Evolutionary conservation across 2,113 vertebrate species (phyloP), one percentile per base, ranked within the genome.

Genomic region (Geothlypis trichas): DNA sequence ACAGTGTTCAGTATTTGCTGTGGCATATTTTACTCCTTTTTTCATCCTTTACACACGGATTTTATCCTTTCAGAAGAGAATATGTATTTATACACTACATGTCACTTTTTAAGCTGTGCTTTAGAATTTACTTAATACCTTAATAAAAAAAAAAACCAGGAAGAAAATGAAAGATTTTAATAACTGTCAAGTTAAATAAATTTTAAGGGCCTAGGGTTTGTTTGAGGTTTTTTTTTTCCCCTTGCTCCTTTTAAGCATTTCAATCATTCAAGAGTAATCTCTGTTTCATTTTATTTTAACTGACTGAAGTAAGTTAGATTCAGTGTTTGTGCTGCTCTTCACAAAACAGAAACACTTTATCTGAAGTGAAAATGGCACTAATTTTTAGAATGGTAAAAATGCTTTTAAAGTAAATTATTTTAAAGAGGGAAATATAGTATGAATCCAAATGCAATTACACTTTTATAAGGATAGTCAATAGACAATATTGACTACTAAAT

Each of bases 151-250:
- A 46, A 81, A 46, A n/a, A n/a, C n/a, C n/a, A 37, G 58, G 46
- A 78, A 62, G 20, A 19, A 92, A 92, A 63, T 54, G 0, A 81
- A 82, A 85, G 1, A 39, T 41, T 54, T 58, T 47, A 33, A 49
- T 16, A 58, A 28, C 10, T 18, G 14, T 13, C 27, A 75, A 85
- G 17, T 66, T 58, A 82, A 77, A 73, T 65, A 62, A 41, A 68
- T 68, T 41, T 51, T 47, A 74, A 51, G 1, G 8, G 5, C 0
- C 6, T 44, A 51, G 17, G 2, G 2, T 12, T 37, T 61, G 6
- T 52, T 24, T 59, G 14, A 49, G 13, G 0, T 7, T 57, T 84
- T 58, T 84, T 58, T 37, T 58, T 71, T 2, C 3, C 2, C 5
- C 7, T 55, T 24, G 5, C 59, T 77, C 42, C 3, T 77, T 84